These are phyloP conservation scores for Bradynema listronoti DNA, from an alignment of 1,140 invertebrate species.

Conservation along the genomic window DNA sequence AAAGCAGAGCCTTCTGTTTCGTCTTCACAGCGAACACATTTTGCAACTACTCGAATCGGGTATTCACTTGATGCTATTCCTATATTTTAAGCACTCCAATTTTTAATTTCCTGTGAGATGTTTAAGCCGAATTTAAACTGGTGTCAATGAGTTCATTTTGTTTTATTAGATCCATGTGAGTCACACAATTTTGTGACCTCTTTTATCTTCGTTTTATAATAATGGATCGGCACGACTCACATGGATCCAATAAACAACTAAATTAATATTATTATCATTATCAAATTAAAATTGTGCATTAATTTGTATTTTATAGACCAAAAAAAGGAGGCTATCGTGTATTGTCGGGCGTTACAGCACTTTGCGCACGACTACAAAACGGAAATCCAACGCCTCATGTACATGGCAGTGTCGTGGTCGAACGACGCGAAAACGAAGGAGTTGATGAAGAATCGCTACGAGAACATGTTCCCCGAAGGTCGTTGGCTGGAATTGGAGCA, in stretches of 20 bases:
- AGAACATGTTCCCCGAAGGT: constrained; percentile 38
- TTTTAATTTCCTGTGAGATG: constrained; percentile 4
- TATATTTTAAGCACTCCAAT: constrained; percentile 9
- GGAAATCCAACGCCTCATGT: constrained; percentile 30
- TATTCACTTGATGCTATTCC: background rate
- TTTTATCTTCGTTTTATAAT: no score
- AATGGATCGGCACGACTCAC: no score
- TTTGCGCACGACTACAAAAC: constrained; percentile 14
- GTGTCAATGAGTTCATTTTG: no score
- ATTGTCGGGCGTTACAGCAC: constrained; percentile 15
- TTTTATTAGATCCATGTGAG: no score
- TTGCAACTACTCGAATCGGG: constrained; percentile 29
- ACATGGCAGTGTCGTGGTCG: constrained; percentile 38
- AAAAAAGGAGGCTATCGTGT: constrained; percentile 26
- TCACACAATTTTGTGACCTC: no score
- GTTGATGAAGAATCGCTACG: constrained; percentile 14
- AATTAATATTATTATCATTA: no score
- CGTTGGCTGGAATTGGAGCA: constrained; percentile 40
- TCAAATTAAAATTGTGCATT: no score
- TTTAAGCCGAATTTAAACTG: background rate
- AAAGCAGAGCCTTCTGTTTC: constrained; percentile 34
- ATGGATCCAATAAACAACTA: no score
- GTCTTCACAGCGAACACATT: constrained; percentile 42
- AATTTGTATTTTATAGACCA: constrained; percentile 20
- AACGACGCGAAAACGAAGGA: constrained; percentile 2